These are phyloP conservation scores for Siderastrea radians DNA, from an alignment of 92 coral and sea anemone species.

Conservation along the genomic window DNA sequence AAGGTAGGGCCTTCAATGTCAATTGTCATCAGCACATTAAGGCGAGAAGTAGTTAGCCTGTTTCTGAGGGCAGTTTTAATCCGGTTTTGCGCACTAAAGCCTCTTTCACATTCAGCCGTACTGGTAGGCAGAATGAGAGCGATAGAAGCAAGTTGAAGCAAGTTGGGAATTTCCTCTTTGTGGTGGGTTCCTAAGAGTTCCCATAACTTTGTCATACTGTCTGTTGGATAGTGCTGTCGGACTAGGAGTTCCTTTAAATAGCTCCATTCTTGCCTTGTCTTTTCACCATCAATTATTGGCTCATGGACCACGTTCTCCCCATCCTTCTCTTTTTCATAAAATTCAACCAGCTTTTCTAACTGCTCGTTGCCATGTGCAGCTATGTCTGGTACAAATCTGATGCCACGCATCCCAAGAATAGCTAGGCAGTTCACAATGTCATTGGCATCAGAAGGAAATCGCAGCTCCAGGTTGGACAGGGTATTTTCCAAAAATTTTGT, in stretches of 20 bases:
- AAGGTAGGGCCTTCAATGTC: background rate
- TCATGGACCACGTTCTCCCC: background rate
- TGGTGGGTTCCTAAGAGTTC: background rate
- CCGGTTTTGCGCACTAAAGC: background rate
- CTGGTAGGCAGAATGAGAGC: conserved; percentile 11
- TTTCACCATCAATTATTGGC: background rate
- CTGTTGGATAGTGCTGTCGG: conserved; percentile 4
- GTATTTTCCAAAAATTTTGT: background rate
- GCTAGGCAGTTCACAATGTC: conserved; percentile 40
- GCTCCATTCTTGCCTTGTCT: background rate
- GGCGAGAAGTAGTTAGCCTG: background rate
- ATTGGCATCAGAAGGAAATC: conserved; percentile 25
- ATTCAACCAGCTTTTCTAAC: background rate
- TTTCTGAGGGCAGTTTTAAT: conserved; percentile 18
- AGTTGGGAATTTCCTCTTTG: background rate
- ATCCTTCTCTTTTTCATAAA: background rate
- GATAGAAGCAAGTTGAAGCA: background rate
- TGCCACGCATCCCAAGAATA: conserved; percentile 36
- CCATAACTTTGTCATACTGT: background rate
- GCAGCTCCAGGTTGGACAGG: conserved; percentile 21
- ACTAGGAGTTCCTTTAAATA: background rate
- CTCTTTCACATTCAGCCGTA: conserved; percentile 27
- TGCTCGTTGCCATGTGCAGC: background rate
- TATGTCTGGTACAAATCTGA: conserved; percentile 21
- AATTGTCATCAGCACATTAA: background rate